A percentile compares a stretch with the other conserved stretches of the same genome.
phyloP scores from a whole-genome alignment of 1,140 invertebrate species.

The Bombus superbus region DNA sequence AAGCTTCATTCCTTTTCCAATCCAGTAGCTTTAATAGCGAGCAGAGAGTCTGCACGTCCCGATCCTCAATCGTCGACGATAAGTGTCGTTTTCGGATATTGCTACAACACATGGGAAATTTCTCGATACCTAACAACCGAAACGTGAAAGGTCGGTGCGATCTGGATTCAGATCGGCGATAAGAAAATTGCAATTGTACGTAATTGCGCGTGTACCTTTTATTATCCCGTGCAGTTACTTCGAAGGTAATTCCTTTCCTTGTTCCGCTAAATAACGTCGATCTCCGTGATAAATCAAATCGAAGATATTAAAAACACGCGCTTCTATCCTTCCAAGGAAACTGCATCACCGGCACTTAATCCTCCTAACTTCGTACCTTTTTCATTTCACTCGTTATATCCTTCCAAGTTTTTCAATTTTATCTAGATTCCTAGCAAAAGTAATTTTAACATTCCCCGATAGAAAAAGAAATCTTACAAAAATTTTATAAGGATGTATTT shows the following conservation, averaged over 20 bases:
- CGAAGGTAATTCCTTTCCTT: not conserved
- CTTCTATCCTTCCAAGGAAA: not conserved
- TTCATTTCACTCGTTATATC: conserved; percentile 14
- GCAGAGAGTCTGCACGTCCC: conserved; percentile 10
- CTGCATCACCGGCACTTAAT: conserved; percentile 34
- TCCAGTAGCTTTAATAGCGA: conserved; percentile 7
- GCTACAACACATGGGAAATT: not conserved
- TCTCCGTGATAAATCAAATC: not conserved
- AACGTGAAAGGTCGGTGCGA: conserved; percentile 23
- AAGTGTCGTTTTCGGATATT: conserved; percentile 41
- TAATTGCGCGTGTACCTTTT: not conserved
- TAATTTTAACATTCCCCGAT: not conserved
- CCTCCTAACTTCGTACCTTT: conserved; percentile 18
- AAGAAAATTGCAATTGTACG: conserved; percentile 8
- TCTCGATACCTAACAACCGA: conserved; percentile 30
- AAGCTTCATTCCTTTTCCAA: conserved; percentile 2
- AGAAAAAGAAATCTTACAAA: not conserved
- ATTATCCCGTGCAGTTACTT: not conserved
- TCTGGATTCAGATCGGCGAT: conserved; percentile 2
- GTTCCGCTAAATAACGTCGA: no score
- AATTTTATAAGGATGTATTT: not conserved
- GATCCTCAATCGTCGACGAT: conserved; percentile 20
- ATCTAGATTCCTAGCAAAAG: not conserved
- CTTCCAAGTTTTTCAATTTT: conserved; percentile 36
- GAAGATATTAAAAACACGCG: not conserved